Evolutionary conservation across 2,888 invertebrate genomes (phyloP), one percentile per base, ranked within the genome.

Genomic region (Latheticus oryzae): DNA sequence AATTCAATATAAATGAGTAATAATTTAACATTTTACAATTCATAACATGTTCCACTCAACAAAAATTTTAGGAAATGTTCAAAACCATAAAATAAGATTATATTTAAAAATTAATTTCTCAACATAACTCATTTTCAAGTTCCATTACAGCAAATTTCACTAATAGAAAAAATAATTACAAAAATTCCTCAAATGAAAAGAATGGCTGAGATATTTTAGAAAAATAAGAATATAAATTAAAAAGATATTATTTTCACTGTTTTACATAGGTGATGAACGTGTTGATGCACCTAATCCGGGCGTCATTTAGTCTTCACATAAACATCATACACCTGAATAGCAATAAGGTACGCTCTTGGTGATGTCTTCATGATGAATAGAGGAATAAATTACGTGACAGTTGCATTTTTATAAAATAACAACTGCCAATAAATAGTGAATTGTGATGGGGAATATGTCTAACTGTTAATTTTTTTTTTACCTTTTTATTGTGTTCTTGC

Each of bases 401-500:
- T 50, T 43, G 43, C 40, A 50, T 32, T 42, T 56, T 50, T 56
- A 26, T 32, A 7, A 28, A 28, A 54, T 38, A 8, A 12, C 45
- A 32, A 33, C 42, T 32, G 47, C 32, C 32, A 48, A 38, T 48
- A 55, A 54, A 47, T 42, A 21, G 24, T 40, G 35, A 33, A 51
- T 43, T 32, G 38, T 48, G 35, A 42, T 28, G 56, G 26, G 47
- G 50, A 57, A 50, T 43, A 51, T 57, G 43, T 40, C 40, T 57
- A 57, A 57, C 51, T 57, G 57, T 51, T 56, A n/a, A 28, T 19
- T 42, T 28, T 57, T 57, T 45, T 57, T 57, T 32, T 15, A 42
- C n/a, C n/a, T n/a, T 50, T 56, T 56, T 50, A 56, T 50, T 55
- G 55, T 48, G 33, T 38, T 50, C 9, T 48, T 48, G 26, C 24